These are phyloP conservation scores for Elephas maximus DNA, from an alignment of 2,113 vertebrate species.

Conservation along the genomic window DNA sequence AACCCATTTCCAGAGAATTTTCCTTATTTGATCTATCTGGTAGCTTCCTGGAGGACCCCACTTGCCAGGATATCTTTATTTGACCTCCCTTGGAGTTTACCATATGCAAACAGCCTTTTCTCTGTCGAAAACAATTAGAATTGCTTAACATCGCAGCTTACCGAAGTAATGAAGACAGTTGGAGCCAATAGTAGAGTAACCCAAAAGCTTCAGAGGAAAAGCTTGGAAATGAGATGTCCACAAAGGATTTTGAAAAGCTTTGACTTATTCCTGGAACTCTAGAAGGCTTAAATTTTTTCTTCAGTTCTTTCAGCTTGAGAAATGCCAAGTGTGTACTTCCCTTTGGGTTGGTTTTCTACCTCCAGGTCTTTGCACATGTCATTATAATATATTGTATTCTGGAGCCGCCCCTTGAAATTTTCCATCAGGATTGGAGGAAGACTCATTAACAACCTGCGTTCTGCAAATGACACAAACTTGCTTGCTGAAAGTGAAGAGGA, in stretches of 20 bases:
- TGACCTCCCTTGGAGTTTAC: neutral
- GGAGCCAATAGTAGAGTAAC: neutral
- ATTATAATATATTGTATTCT: no score
- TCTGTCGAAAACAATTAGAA: constrained; percentile 1
- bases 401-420: no score
- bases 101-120: neutral
- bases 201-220: neutral
- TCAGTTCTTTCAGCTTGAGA: no score
- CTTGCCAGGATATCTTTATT: neutral
- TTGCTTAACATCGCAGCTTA: neutral
- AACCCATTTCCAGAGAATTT: neutral
- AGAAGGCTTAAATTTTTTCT: neutral
- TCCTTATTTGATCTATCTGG: neutral
- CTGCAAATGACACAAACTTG: no score
- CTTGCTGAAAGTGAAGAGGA: no score
- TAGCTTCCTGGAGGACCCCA: no score
- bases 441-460: no score
- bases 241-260: neutral
- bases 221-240: neutral
- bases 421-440: no score
- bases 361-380: no score
- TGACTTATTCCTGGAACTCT: neutral
- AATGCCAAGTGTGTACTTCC: no score
- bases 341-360: no score
- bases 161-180: neutral